Percentiles rank a stretch among this genome's conserved stretches.
Conservation (phyloP, 1,140 invertebrate genomes). For the Pomacea maculata region DNA sequence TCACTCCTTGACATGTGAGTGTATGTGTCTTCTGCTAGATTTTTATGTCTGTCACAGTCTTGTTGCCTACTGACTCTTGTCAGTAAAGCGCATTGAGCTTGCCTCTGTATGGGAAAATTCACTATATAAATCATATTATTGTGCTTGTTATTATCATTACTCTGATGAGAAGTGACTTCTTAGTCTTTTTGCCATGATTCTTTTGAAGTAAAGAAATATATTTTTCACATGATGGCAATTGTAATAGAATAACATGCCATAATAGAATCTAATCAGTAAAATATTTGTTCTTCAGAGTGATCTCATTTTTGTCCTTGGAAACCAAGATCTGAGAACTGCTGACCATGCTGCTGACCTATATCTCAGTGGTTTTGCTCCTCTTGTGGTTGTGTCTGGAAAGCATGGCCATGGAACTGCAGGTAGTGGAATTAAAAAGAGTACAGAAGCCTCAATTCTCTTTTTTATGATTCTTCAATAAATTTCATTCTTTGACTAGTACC, state of each 20-base stretch:
- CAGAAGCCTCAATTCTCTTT: neutral
- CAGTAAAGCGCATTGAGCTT: too few relatives aligned
- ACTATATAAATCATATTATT: too few relatives aligned
- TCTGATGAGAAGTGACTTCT: too few relatives aligned
- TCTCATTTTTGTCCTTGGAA: constrained; percentile 50
- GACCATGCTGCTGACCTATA: constrained; percentile 42
- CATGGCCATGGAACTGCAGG: constrained; percentile 48
- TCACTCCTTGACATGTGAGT: neutral
- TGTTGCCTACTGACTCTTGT: too few relatives aligned
- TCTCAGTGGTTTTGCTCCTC: constrained; percentile 39
- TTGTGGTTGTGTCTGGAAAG: constrained; percentile 50
- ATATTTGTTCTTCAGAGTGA: constrained; percentile 43
- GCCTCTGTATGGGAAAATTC: too few relatives aligned
- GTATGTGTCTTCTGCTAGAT: too few relatives aligned
- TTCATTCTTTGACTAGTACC: neutral
- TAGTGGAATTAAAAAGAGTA: constrained; percentile 13
- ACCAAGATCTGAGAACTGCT: constrained; percentile 49
- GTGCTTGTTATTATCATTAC: too few relatives aligned
- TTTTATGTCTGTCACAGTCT: too few relatives aligned
- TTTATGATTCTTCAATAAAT: neutral
- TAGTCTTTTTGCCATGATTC: too few relatives aligned
- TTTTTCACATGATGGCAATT: too few relatives aligned
- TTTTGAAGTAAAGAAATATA: too few relatives aligned
- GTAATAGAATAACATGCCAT: too few relatives aligned
- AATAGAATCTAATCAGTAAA: neutral